A percentile compares a stretch with the other conserved stretches of the same genome.
These are phyloP conservation scores for Trachelus tabidus DNA, from an alignment of 2,888 invertebrate genomes.

Conservation along the genomic window DNA sequence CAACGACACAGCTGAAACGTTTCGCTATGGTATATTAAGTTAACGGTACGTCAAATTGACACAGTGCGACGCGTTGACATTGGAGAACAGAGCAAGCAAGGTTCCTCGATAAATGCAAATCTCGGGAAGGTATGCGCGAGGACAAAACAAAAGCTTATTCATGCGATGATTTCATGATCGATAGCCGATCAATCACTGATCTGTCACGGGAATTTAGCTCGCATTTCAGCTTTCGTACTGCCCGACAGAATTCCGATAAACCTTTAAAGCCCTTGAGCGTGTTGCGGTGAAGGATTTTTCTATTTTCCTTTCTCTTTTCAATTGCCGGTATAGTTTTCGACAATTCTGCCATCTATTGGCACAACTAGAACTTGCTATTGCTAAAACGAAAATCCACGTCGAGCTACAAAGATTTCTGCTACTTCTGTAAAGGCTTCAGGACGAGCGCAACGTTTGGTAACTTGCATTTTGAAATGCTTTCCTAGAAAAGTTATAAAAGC, in stretches of 20 bases:
- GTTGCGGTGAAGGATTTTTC: neutral
- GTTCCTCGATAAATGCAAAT: neutral
- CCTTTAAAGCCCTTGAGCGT: neutral
- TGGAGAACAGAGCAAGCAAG: neutral
- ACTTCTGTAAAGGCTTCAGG: neutral
- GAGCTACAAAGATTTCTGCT: no score
- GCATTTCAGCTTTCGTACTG: neutral
- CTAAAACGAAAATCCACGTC: neutral
- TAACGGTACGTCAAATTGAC: conserved; percentile 11
- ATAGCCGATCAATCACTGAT: conserved; percentile 14
- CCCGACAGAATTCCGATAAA: neutral
- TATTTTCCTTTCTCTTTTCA: neutral
- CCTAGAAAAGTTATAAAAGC: neutral
- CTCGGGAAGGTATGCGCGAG: neutral
- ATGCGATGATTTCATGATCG: conserved; percentile 13
- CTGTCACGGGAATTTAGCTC: neutral
- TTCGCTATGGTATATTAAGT: conserved; percentile 14
- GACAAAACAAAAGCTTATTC: conserved; percentile 13
- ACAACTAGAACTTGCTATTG: neutral
- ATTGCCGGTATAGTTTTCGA: neutral
- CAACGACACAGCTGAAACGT: conserved; percentile 11
- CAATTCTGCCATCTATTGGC: neutral
- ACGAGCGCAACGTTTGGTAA: neutral
- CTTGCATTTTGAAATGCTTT: neutral
- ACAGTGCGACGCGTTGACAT: neutral